These are phyloP conservation scores for Limanda limanda DNA, from an alignment of 2,113 vertebrate genomes.

Conservation along the genomic window DNA sequence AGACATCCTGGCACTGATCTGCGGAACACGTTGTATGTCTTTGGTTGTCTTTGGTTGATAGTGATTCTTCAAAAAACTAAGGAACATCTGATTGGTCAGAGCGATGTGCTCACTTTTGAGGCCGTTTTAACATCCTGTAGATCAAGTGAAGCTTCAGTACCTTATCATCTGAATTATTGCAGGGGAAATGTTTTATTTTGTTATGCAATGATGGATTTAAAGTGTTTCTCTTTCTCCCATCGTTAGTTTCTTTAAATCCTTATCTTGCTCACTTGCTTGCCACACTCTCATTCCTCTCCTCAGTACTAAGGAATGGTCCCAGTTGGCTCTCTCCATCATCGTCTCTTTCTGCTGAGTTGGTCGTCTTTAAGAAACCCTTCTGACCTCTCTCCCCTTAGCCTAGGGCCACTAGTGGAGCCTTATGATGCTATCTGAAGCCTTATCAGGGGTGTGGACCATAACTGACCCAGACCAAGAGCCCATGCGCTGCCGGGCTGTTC, in stretches of 20 bases:
- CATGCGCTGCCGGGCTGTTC: conserved; percentile 61
- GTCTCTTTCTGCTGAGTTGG: conserved; percentile 1
- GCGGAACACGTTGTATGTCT: conserved; percentile 9
- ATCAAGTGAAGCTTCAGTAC: too few relatives aligned
- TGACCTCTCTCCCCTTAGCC: conserved; percentile 56
- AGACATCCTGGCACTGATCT: conserved; percentile 48
- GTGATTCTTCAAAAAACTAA: conserved; percentile 22
- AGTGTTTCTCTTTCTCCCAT: conserved; percentile 16
- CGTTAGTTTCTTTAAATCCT: conserved; percentile 42
- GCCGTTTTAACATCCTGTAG: not conserved
- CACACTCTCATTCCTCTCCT: conserved; percentile 61
- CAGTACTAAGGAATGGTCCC: not conserved
- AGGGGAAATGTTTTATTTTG: conserved; percentile 10
- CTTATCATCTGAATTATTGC: not conserved
- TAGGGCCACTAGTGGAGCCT: conserved; percentile 50
- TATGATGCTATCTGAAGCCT: conserved; percentile 78
- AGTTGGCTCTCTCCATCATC: conserved; percentile 12
- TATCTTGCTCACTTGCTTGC: conserved; percentile 37
- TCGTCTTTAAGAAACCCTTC: conserved; percentile 42
- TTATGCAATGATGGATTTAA: not conserved
- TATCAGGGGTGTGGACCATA: conserved; percentile 77
- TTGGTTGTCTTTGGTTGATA: conserved; percentile 8
- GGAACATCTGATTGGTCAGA: conserved; percentile 5
- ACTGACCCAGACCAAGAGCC: conserved; percentile 57
- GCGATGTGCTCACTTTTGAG: not conserved